Base-by-base conservation (phyloP, 2,113 vertebrate genomes). In the Pachycephala philippinensis region DNA sequence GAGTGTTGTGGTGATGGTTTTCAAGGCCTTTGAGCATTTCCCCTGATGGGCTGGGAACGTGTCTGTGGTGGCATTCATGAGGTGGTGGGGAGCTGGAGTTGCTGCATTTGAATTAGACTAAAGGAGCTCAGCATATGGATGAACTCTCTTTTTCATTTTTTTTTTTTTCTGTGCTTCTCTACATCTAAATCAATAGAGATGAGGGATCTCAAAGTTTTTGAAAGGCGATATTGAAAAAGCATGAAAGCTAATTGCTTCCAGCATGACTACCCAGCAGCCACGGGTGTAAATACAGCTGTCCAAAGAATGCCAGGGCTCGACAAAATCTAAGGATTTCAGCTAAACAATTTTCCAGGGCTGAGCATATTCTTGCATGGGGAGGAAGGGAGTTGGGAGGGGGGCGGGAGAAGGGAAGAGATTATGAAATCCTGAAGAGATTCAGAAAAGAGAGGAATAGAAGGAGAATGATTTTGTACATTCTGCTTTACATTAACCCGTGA, bases 181-280 rank as follows among this genome's bases (percentile, higher is more conserved):
- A 59, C 74, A 90, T 95, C 42, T 84, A 63, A 91, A 95, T 94
- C 74, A 71, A 90, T 60, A 68, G 90, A 71, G 66, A 33, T 74
- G 87, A 92, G 88, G 47, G 78, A 94, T 86, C 90, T 95, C 82
- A 81, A 95, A 94, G 90, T 93, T 93, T 93, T 74, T 91, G 91
- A 93, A 96, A 92, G 64, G 54, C 50, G 50, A 89, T 93, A 56
- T 88, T 96, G 84, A 90, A 93, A 92, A 93, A 93, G 93, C 79
- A 60, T 86, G 90, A 90, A 75, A 91, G 96, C 83, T 86, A 94
- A 96, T 96, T 95, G 86, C 94, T 96, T 95, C 91, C 96, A 93
- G 93, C 89, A 68, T 92, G 93, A 92, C 84, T 93, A 80, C 79
- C 83, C 87, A 74, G 60, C 90, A 84, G 90, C 60, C 66, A 76